phyloP scores from a whole-genome alignment of 2,113 vertebrate species.

The Dromaius novaehollandiae region DNA sequence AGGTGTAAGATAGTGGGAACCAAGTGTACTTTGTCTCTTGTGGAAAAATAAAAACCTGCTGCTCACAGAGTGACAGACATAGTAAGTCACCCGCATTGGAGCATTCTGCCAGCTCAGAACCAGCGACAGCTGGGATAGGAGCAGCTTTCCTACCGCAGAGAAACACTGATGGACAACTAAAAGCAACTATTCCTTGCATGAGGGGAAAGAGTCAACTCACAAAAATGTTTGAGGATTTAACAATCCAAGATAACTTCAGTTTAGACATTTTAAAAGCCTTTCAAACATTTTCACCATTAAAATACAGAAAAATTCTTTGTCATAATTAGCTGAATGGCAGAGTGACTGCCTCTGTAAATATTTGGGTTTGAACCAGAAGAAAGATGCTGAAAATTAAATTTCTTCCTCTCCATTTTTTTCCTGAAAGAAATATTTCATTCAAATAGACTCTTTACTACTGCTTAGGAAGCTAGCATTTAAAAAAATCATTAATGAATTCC shows the following conservation, averaged over 20 bases:
- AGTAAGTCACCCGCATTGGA: background rate
- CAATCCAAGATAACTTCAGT: background rate
- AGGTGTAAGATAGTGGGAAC: background rate
- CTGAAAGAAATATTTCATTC: background rate
- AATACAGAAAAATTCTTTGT: background rate
- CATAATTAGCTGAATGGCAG: background rate
- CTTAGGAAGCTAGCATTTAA: background rate
- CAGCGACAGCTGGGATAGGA: background rate
- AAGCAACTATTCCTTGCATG: background rate
- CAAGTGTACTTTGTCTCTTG: background rate
- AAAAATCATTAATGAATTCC: background rate
- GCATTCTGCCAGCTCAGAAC: background rate
- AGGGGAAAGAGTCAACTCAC: background rate
- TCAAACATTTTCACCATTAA: background rate
- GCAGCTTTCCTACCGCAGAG: background rate
- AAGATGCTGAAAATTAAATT: background rate
- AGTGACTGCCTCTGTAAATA: background rate
- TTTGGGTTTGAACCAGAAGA: background rate
- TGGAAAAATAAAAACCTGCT: background rate
- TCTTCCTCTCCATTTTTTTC: background rate
- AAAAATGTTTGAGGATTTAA: background rate
- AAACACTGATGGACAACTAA: background rate
- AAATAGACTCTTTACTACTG: background rate
- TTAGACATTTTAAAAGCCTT: background rate
- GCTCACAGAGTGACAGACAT: background rate